phyloP scores from a whole-genome alignment of 92 coral and sea anemone species.

The Heliopora coerulea region DNA sequence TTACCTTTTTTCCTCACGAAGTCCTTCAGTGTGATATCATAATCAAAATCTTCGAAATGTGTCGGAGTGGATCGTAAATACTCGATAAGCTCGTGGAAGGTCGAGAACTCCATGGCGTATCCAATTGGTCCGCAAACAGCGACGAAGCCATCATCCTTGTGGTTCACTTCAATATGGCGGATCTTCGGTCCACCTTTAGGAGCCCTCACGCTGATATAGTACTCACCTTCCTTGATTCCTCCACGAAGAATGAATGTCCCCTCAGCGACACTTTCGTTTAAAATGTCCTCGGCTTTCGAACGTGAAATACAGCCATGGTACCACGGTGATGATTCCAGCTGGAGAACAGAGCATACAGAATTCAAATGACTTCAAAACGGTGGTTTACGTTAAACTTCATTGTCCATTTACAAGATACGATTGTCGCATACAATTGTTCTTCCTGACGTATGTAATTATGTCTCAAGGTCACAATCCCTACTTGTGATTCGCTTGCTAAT shows the following conservation, averaged over 20 bases:
- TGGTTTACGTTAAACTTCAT: no score
- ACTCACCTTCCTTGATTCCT: constrained; percentile 62
- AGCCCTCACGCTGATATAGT: constrained; percentile 63
- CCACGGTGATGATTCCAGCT: constrained; percentile 29
- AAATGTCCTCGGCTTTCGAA: constrained; percentile 17
- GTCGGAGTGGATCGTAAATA: constrained; percentile 83
- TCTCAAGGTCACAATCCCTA: no score
- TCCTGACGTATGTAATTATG: no score
- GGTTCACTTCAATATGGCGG: constrained; percentile 73
- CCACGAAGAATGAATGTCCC: constrained; percentile 87
- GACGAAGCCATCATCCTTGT: constrained; percentile 49
- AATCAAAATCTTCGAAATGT: constrained; percentile 18
- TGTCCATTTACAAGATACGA: no score
- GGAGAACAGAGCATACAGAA: background rate
- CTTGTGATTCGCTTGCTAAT: no score
- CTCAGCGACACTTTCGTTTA: constrained; percentile 47
- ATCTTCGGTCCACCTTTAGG: constrained; percentile 92
- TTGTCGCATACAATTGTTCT: no score
- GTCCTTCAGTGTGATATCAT: constrained; percentile 1
- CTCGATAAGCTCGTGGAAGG: constrained; percentile 68
- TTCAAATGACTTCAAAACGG: no score
- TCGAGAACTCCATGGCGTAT: constrained; percentile 52
- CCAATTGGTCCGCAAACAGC: constrained; percentile 64
- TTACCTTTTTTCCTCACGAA: no score
- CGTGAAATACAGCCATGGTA: constrained; percentile 32